Base-by-base conservation (phyloP, 1,140 invertebrate genomes). In the Heliconius hermathena region DNA sequence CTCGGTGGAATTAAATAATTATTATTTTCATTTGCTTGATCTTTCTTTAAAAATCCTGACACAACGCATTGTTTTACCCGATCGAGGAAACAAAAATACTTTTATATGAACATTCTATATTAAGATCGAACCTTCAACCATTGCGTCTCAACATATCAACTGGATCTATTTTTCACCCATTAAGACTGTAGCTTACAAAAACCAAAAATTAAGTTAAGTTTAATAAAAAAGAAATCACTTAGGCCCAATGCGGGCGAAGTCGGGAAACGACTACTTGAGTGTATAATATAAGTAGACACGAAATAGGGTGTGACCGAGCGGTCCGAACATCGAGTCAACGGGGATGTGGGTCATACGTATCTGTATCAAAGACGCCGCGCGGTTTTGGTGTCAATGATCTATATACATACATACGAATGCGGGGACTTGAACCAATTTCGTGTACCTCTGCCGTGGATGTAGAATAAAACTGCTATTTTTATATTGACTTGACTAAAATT, bases 351-450 rank as follows among this genome's bases (percentile, higher is more conserved):
- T 91, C 91, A 90, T 66, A 29, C 60, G 60, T 66, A 66, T 54
- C 73, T 54, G 29, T 54, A 82, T 82, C 77, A 82, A 84, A 85
- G 85, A 86, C 82, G 66, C 82, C 81, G 85, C 86, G 82, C 85
- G 29, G 77, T 84, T 85, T 88, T 73, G 78, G 83, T 89, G 87
- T 87, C 88, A 90, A 88, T 82, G 87, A 86, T 90, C 87, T 84
- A 83, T 77, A 80, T 82, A 78, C 76, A 73, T 78, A 29, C 76
- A 52, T 78, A 29, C 60, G 60, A 78, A 73, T 57, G 76, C 49
- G 52, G 77, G 71, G 81, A 71, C 77, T 76, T 82, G 81, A 76
- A 82, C 81, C 75, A 82, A 66, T 75, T 79, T 52, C 36, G 29
- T 71, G 60, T 71, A 54, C 38, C 78, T 79, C 70, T 66, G 60